Evolutionary conservation across 2,113 vertebrate species (phyloP).

Genomic region (Gallinago jamesoni): DNA sequence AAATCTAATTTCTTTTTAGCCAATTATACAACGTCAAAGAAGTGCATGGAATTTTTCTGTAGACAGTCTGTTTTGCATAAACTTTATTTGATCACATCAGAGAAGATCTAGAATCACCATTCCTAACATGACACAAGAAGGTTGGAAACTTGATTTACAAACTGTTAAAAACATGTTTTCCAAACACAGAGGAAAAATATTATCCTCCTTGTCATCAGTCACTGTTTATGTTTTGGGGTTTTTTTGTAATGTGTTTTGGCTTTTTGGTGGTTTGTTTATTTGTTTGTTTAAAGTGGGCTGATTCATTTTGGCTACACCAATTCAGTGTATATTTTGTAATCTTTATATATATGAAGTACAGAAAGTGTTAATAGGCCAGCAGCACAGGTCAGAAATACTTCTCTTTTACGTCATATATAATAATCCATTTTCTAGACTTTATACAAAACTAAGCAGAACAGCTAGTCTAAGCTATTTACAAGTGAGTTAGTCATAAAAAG

Average conservation of each 20-base stretch:
- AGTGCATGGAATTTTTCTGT: not conserved
- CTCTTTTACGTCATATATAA: not conserved
- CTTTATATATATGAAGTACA: not conserved
- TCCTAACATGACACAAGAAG: not conserved
- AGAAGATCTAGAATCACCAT: not conserved
- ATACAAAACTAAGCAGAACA: not conserved
- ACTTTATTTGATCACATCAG: not conserved
- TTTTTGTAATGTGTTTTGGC: not conserved
- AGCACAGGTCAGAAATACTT: not conserved
- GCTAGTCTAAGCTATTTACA: not conserved
- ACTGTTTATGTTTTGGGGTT: not conserved
- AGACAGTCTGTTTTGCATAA: not conserved
- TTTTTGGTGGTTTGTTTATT: not conserved
- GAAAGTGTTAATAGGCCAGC: not conserved
- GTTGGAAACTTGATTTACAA: not conserved
- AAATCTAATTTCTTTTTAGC: constrained; percentile 3
- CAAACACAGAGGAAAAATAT: not conserved
- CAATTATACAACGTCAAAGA: not conserved
- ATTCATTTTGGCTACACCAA: not conserved
- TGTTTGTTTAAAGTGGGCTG: not conserved
- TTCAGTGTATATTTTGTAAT: not conserved
- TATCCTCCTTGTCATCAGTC: not conserved
- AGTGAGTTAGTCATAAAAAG: not conserved
- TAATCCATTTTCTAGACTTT: not conserved
- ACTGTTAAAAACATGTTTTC: not conserved